Evolutionary conservation across 1,140 invertebrate genomes (phyloP).

Genomic region (Mesaphorura yosii): DNA sequence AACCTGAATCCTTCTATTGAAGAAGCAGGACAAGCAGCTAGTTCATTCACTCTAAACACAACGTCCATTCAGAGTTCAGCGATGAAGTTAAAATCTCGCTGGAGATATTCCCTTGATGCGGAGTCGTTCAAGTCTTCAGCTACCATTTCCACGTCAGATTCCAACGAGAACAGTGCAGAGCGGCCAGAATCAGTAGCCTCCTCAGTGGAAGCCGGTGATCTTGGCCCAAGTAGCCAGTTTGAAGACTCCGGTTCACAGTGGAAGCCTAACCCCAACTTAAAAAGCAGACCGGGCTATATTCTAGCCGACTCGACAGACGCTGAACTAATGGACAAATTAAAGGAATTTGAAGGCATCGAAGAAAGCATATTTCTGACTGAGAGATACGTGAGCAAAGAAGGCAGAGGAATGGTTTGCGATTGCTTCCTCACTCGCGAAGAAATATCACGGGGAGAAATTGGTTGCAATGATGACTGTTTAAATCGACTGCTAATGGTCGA

Average conservation of each 20-base stretch:
- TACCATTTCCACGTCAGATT: not conserved
- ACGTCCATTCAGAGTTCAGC: slow-evolving; percentile 36
- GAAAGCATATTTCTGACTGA: slow-evolving; percentile 78
- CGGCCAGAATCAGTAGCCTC: not conserved
- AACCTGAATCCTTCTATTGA: not conserved
- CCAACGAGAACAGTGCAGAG: not conserved
- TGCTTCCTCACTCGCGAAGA: slow-evolving; percentile 84
- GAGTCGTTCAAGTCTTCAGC: slow-evolving; percentile 38
- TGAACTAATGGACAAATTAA: slow-evolving; percentile 58
- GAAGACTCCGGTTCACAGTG: not conserved
- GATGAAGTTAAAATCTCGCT: slow-evolving; percentile 73
- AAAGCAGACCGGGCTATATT: slow-evolving; percentile 17
- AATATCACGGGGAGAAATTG: slow-evolving; percentile 62
- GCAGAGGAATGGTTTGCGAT: slow-evolving; percentile 87
- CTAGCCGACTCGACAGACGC: slow-evolving; percentile 21
- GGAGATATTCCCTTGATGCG: slow-evolving; percentile 67
- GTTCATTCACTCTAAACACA: not conserved
- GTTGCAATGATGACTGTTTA: slow-evolving; percentile 90
- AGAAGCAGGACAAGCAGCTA: not conserved
- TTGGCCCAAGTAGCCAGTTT: too few species aligned
- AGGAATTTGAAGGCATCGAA: slow-evolving; percentile 62
- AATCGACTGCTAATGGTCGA: slow-evolving; percentile 96
- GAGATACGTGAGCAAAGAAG: slow-evolving; percentile 68
- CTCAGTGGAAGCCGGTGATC: not conserved
- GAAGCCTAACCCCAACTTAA: slow-evolving; percentile 9